These are phyloP conservation scores for Nysson spinosus DNA, from an alignment of 2,888 invertebrate genomes.

Conservation along the genomic window DNA sequence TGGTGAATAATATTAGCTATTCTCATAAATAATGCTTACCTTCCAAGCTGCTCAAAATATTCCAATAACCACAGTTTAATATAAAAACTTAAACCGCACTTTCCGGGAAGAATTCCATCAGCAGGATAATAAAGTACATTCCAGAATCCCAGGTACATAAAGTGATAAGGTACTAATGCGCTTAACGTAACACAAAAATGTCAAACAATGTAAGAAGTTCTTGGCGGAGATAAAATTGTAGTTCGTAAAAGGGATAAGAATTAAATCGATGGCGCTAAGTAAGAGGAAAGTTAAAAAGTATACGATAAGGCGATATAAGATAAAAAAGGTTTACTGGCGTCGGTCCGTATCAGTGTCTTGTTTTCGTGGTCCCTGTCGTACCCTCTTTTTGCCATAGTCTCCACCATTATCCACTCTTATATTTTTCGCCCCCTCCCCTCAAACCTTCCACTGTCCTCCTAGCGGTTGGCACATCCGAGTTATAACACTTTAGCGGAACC, in stretches of 20 bases:
- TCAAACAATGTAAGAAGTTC: too few relatives aligned
- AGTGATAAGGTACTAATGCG: too few relatives aligned
- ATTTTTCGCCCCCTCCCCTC: conserved; percentile 45
- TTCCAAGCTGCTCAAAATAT: too few relatives aligned
- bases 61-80: too few relatives aligned
- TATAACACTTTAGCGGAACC: conserved; percentile 38
- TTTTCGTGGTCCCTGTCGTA: conserved; percentile 34
- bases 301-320: conserved; percentile 9
- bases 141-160: too few relatives aligned
- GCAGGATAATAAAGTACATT: too few relatives aligned
- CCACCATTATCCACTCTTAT: conserved; percentile 47
- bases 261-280: conserved; percentile 19
- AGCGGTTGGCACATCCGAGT: conserved; percentile 35
- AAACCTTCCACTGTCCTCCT: conserved; percentile 27
- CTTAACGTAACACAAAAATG: too few relatives aligned
- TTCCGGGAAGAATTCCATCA: too few relatives aligned
- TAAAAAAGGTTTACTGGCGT: conserved; percentile 23
- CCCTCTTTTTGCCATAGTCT: conserved; percentile 35
- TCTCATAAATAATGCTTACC: too few relatives aligned
- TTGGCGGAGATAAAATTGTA: too few relatives aligned
- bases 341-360: conserved; percentile 36
- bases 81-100: too few relatives aligned
- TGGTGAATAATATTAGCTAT: too few relatives aligned
- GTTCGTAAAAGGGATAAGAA: conserved; percentile 5
- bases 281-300: conserved; percentile 2